Evolutionary conservation across 2,888 invertebrate species (phyloP).

Genomic region (Ichneumoninae sp.): DNA sequence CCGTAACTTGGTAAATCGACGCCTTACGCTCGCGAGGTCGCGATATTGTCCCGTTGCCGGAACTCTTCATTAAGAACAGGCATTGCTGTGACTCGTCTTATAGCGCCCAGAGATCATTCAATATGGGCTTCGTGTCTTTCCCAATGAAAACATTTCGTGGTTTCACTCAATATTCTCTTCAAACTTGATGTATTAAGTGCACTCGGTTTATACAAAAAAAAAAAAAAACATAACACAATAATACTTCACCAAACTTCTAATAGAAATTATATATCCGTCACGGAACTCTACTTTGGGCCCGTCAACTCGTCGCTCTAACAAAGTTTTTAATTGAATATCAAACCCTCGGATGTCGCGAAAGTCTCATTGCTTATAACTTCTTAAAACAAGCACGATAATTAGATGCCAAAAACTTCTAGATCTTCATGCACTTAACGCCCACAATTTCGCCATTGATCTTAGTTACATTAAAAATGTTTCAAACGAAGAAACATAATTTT

Average conservation of each 20-base stretch:
- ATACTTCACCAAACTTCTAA: neutral
- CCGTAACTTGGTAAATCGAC: neutral
- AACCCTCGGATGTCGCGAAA: neutral
- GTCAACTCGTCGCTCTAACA: neutral
- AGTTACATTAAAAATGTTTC: neutral
- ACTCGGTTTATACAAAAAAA: neutral
- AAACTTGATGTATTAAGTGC: conserved; percentile 3
- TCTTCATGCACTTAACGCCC: neutral
- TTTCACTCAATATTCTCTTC: neutral
- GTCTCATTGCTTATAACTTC: neutral
- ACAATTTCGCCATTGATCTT: neutral
- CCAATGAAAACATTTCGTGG: neutral
- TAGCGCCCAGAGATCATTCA: neutral
- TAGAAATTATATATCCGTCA: neutral
- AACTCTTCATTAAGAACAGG: neutral
- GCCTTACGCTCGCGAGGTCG: neutral
- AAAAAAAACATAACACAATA: neutral
- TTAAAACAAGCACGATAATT: neutral
- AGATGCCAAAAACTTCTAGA: neutral
- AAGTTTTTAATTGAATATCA: conserved; percentile 4
- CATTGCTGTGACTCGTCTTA: neutral
- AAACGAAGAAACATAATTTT: neutral
- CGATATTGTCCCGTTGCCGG: neutral
- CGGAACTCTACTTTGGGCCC: neutral
- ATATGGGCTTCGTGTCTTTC: neutral